phyloP scores from a whole-genome alignment of 2,113 vertebrate species.

The Thryonomys swinderianus region DNA sequence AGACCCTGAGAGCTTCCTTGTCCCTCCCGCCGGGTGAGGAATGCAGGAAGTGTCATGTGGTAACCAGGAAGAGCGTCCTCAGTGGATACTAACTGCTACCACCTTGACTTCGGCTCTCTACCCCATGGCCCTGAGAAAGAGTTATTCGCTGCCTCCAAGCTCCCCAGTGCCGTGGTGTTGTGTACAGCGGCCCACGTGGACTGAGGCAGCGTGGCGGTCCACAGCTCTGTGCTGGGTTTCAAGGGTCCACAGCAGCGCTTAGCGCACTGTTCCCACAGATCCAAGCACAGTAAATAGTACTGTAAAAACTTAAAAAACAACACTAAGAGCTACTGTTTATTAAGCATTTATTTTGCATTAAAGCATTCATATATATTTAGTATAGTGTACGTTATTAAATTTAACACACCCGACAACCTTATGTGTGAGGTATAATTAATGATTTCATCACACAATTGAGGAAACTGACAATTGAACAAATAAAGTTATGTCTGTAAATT shows the following conservation, averaged over 20 bases:
- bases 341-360: neutral
- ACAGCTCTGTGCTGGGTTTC: neutral
- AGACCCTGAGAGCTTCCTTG: too few relatives aligned
- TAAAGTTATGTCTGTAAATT: neutral
- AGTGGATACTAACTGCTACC: neutral
- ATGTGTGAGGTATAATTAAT: neutral
- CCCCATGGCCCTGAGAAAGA: neutral
- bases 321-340: neutral
- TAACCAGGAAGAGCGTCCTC: neutral
- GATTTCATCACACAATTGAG: neutral
- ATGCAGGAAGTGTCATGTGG: neutral
- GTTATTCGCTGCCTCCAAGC: neutral
- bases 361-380: neutral
- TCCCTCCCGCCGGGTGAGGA: neutral
- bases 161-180: too few relatives aligned
- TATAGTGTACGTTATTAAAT: neutral
- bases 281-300: neutral
- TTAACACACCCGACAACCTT: neutral
- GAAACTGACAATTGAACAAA: neutral
- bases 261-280: neutral
- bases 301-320: neutral
- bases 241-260: neutral
- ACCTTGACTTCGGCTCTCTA: too few relatives aligned
- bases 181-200: neutral
- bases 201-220: neutral